Percentiles rank a stretch among this genome's conserved stretches.
Evolutionary conservation across 2,888 invertebrate genomes (phyloP).

Genomic region (Acanthacorydalis orientalis): DNA sequence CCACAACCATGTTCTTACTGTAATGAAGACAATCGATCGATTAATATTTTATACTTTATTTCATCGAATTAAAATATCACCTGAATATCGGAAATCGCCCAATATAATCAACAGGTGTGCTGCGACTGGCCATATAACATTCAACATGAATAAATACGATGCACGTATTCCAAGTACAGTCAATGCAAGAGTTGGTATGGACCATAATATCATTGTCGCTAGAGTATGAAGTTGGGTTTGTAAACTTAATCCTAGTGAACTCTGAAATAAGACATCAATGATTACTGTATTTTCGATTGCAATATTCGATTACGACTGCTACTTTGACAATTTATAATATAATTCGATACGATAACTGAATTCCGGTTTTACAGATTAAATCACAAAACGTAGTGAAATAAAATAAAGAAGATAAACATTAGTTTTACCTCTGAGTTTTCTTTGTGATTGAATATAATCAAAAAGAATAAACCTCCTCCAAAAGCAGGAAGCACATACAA

Average conservation of each 20-base stretch:
- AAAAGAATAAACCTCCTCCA: constrained; percentile 20
- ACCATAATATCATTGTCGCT: constrained; percentile 21
- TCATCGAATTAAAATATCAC: constrained; percentile 12
- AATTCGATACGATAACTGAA: no score
- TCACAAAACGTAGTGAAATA: constrained; percentile 1
- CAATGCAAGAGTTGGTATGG: constrained; percentile 17
- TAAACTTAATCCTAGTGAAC: constrained; percentile 13
- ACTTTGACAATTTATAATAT: no score
- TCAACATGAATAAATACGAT: constrained; percentile 19
- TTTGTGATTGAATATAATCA: constrained; percentile 15
- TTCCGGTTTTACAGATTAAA: no score
- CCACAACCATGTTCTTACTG: constrained; percentile 2
- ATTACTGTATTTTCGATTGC: neutral
- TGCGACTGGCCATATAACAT: constrained; percentile 20
- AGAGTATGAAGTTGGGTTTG: constrained; percentile 19
- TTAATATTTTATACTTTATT: no score
- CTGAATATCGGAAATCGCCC: constrained; percentile 14
- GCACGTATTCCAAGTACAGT: constrained; percentile 19
- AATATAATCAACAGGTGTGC: constrained; percentile 16
- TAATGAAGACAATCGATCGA: neutral
- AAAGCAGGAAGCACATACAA: constrained; percentile 26
- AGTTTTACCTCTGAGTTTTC: constrained; percentile 11
- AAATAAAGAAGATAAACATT: neutral
- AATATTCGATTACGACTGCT: neutral
- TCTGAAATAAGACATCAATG: neutral